Percentiles rank a stretch among this genome's conserved stretches.
These are phyloP conservation scores for Callospermophilus lateralis DNA, from an alignment of 2,113 vertebrate species.

Conservation along the genomic window DNA sequence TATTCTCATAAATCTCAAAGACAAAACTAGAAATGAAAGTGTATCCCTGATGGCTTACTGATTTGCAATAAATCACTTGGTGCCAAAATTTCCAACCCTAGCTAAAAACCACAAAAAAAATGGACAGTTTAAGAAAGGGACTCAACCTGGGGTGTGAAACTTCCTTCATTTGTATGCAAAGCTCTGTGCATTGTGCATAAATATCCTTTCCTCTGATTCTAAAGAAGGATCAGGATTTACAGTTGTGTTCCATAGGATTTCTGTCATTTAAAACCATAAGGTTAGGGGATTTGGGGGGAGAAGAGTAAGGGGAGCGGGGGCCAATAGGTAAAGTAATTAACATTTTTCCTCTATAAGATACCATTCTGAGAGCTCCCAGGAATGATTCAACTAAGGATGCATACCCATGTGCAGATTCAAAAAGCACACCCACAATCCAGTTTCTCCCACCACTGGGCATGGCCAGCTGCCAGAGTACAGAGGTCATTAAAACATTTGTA, in stretches of 20 bases:
- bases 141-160: neutral
- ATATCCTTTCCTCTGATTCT: neutral
- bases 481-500: neutral
- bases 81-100: neutral
- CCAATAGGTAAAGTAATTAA: neutral
- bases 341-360: neutral
- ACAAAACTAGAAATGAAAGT: conserved; percentile 15
- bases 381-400: neutral
- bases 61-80: conserved; percentile 35
- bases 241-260: neutral
- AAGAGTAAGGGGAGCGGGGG: too few relatives aligned
- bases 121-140: neutral
- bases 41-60: neutral
- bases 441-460: neutral
- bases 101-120: conserved; percentile 17
- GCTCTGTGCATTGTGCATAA: neutral
- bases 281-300: neutral
- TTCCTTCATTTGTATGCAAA: neutral
- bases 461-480: neutral
- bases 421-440: neutral
- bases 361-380: neutral
- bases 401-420: neutral
- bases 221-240: neutral
- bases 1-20: conserved; percentile 1
- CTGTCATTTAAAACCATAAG: conserved; percentile 1